phyloP scores from a whole-genome alignment of 2,113 vertebrate species.

The Aptenodytes forsteri region DNA sequence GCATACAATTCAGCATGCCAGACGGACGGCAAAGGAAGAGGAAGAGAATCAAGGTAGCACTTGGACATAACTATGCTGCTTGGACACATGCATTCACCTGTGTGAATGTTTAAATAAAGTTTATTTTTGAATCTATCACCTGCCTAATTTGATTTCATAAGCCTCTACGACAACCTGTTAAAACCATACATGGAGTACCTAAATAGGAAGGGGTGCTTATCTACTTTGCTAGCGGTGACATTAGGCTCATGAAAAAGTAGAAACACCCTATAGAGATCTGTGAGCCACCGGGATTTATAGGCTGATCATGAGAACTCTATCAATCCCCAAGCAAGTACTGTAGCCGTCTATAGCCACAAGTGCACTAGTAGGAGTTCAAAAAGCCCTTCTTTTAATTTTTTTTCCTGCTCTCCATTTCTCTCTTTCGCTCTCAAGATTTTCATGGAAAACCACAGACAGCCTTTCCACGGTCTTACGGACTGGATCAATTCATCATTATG shows the following conservation, averaged over 20 bases:
- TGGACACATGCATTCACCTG: background rate
- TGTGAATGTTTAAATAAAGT: too few relatives aligned
- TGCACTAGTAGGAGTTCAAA: background rate
- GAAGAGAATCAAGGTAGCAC: background rate
- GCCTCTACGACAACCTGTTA: background rate
- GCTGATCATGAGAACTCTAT: background rate
- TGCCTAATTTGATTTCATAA: too few relatives aligned
- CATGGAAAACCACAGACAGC: background rate
- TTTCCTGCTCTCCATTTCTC: background rate
- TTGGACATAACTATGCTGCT: background rate
- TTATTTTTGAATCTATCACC: too few relatives aligned
- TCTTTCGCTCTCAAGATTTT: background rate
- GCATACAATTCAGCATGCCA: background rate
- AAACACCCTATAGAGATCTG: background rate
- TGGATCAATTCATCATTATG: background rate
- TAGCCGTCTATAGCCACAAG: background rate
- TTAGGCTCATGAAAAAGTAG: background rate
- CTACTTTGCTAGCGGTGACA: background rate
- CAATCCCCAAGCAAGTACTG: background rate
- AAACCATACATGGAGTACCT: background rate
- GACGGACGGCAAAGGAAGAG: background rate
- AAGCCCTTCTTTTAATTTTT: background rate
- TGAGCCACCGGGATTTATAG: background rate
- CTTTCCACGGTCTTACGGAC: background rate
- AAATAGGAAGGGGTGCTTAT: background rate